Conservation (phyloP, 2,797 vertebrate species). For the Syngnathus rostellatus region DNA sequence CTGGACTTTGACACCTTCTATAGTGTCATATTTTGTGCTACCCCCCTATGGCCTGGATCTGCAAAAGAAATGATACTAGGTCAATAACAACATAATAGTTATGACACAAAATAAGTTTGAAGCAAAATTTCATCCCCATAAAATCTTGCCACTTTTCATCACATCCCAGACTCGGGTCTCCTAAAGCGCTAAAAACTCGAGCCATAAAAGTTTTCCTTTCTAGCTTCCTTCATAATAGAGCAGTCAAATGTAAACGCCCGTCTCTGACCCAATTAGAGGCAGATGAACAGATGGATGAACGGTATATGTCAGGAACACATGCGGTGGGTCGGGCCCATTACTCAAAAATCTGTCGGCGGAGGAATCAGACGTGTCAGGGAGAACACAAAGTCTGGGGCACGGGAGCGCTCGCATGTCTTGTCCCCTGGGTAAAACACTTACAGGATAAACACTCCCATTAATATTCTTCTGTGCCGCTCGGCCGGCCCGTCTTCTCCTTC, state of each 20-base stretch:
- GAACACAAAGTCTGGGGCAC: constrained; percentile 25
- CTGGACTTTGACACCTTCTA: constrained; percentile 9
- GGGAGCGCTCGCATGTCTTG: constrained; percentile 47
- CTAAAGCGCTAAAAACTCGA: background rate
- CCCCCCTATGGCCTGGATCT: background rate
- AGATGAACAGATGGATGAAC: background rate
- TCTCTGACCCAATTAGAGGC: background rate
- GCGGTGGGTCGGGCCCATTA: background rate
- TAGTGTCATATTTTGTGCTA: background rate
- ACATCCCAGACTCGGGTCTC: no score
- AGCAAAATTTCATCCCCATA: background rate
- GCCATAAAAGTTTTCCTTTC: background rate
- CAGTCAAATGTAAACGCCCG: background rate
- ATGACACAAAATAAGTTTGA: background rate
- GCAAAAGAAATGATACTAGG: background rate
- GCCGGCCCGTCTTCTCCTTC: constrained; percentile 40
- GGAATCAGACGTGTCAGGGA: constrained; percentile 1
- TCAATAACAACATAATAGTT: background rate
- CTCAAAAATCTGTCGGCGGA: background rate
- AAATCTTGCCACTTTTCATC: background rate
- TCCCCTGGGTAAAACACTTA: constrained; percentile 57
- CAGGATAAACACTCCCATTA: constrained; percentile 65
- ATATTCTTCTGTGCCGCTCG: constrained; percentile 62
- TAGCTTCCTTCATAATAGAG: background rate
- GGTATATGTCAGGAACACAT: background rate